These are phyloP conservation scores for Armadillidium nasatum DNA, from an alignment of 1,140 invertebrate genomes.

Conservation along the genomic window DNA sequence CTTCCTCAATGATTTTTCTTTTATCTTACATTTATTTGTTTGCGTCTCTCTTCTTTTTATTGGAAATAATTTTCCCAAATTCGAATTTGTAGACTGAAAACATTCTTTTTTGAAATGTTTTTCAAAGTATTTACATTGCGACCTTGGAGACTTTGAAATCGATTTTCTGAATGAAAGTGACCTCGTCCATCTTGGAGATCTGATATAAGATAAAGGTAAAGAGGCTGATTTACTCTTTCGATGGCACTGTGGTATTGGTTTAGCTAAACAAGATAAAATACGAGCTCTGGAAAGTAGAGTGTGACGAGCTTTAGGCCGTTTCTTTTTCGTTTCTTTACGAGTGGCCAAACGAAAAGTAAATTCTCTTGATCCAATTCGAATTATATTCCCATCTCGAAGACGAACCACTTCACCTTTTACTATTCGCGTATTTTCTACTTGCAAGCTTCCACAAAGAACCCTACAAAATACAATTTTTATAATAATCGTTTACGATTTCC, in stretches of 20 bases:
- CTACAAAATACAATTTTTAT: not conserved
- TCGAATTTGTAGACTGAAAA: too few species aligned
- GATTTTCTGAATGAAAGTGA: not conserved
- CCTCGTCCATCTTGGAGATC: not conserved
- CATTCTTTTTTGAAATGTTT: too few species aligned
- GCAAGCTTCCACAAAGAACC: not conserved
- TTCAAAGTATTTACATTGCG: too few species aligned
- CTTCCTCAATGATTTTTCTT: too few species aligned
- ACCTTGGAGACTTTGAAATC: not conserved
- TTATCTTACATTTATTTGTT: too few species aligned
- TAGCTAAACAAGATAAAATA: not conserved
- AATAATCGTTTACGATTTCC: not conserved
- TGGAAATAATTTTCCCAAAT: too few species aligned
- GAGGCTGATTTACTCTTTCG: not conserved
- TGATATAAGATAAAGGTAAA: not conserved
- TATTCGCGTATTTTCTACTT: not conserved
- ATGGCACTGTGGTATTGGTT: not conserved
- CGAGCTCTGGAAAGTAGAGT: not conserved
- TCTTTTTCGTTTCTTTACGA: not conserved
- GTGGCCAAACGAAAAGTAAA: slow-evolving; percentile 32
- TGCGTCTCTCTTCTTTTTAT: too few species aligned
- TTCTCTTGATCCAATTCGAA: slow-evolving; percentile 27
- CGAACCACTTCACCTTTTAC: slow-evolving; percentile 16
- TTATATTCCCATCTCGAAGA: slow-evolving; percentile 29
- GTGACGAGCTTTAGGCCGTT: slow-evolving; percentile 15